phyloP scores from a whole-genome alignment of 2,888 invertebrate genomes.

The Papilio elwesi region DNA sequence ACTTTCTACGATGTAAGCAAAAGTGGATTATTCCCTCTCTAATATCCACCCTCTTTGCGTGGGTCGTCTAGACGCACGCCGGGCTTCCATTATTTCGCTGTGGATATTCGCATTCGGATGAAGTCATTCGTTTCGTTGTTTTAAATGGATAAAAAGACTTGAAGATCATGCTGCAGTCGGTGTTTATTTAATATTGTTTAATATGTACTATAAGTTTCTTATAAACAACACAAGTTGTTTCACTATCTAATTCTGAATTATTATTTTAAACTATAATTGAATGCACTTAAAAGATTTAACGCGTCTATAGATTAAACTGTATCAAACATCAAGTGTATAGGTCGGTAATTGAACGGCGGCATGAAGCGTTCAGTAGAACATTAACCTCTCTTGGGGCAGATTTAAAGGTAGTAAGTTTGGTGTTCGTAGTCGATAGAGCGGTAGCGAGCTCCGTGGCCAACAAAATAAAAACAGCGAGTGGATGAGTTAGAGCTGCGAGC shows the following conservation, averaged over 20 bases:
- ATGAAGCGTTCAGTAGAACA: slow-evolving; percentile 74
- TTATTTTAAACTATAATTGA: background rate
- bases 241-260: background rate
- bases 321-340: slow-evolving; percentile 52
- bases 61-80: slow-evolving; percentile 21
- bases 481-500: slow-evolving; percentile 82
- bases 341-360: slow-evolving; percentile 72
- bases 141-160: slow-evolving; percentile 6
- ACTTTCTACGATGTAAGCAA: slow-evolving; percentile 1
- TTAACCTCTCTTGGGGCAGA: slow-evolving; percentile 77
- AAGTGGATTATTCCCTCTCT: slow-evolving; percentile 30
- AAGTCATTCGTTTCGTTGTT: slow-evolving; percentile 11
- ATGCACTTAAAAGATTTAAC: slow-evolving; percentile 4
- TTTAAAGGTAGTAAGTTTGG: slow-evolving; percentile 80
- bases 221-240: background rate
- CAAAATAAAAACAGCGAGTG: slow-evolving; percentile 82
- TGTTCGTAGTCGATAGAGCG: slow-evolving; percentile 79
- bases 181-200: background rate
- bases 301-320: slow-evolving; percentile 6
- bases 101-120: slow-evolving; percentile 21
- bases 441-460: slow-evolving; percentile 73
- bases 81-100: slow-evolving; percentile 28
- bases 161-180: background rate
- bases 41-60: slow-evolving; percentile 14
- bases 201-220: no score